Conservation (phyloP, 2,113 vertebrate genomes). For the Nymphicus hollandicus region DNA sequence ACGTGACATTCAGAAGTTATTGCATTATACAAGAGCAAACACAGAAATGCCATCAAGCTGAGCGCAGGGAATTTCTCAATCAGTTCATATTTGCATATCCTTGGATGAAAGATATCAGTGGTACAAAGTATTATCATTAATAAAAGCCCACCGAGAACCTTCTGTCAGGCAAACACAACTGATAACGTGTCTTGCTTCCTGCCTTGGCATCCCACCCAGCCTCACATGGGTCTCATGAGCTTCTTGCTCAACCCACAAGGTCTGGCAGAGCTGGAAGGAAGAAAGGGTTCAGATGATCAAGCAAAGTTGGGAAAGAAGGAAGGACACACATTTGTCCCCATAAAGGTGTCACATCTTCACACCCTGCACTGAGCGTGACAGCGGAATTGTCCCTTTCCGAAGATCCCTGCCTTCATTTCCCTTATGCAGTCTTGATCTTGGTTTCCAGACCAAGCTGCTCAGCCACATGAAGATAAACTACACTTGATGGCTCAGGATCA, state of each 20-base stretch:
- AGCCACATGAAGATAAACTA: background rate
- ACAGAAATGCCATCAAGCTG: background rate
- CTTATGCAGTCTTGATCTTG: rapidly evolving
- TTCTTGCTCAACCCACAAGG: background rate
- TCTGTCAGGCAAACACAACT: background rate
- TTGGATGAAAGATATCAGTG: background rate
- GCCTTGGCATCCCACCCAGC: background rate
- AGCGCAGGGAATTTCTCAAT: background rate
- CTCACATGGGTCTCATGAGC: background rate
- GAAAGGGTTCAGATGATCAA: background rate
- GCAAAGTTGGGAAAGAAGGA: background rate
- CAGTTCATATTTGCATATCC: background rate
- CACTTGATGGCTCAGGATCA: background rate
- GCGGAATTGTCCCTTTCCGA: background rate
- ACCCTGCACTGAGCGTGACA: rapidly evolving
- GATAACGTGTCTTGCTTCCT: background rate
- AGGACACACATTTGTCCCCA: rapidly evolving
- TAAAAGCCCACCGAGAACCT: background rate
- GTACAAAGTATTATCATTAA: background rate
- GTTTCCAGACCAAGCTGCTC: background rate
- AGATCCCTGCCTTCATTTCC: background rate
- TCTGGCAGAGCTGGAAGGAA: background rate
- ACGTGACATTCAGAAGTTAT: background rate
- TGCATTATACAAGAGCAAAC: background rate
- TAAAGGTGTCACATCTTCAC: background rate